Evolutionary conservation across 2,888 invertebrate species (phyloP), one percentile per base, ranked within the genome.

Genomic region (Coelinius sp.): DNA sequence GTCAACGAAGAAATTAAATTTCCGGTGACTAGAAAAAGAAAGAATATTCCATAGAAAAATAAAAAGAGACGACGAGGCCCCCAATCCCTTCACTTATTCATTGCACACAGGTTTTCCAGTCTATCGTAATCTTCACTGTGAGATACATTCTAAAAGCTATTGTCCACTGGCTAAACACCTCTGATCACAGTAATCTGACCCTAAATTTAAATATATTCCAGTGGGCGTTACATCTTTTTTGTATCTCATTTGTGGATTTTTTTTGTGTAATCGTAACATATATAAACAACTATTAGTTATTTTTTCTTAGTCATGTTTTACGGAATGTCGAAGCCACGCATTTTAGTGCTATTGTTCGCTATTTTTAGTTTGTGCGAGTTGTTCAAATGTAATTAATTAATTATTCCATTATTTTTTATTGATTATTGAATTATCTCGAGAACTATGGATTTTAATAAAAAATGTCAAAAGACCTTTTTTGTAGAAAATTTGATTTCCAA

Each of bases 181-280:
- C 56, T 22, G 31, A 69, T 64, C 53, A 63, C 44, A 62, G 44
- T 69, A 76, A 77, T 77, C 77, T 77, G 76, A 74, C 76, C 76
- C 52, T 63, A 77, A 75, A 77, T 77, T 77, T 77, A 75, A 76
- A 76, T 77, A 71, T 69, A 68, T 68, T 25, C 44, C 66, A 73
- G 67, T 53, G 73, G 67, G 67, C 38, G 53, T 35, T 68, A n/a
- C 31, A 62, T 52, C 10, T 41, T 70, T 35, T 41, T 25, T 62
- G 20, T 8, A 38, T 44, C 56, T 35, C 25, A 63, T 65, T 73
- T 25, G 1, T 31, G 62, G 38, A 14, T 24, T 38, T 38, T 20
- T 14, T 2, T 17, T 38, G 0, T 14, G 31, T 64, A 25, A 7
- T 22, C 17, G 12, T 24, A 41, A 22, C 25, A 41, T 53, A 71